Base-by-base conservation (phyloP, 2,113 vertebrate species). In the Aegithalos caudatus region DNA sequence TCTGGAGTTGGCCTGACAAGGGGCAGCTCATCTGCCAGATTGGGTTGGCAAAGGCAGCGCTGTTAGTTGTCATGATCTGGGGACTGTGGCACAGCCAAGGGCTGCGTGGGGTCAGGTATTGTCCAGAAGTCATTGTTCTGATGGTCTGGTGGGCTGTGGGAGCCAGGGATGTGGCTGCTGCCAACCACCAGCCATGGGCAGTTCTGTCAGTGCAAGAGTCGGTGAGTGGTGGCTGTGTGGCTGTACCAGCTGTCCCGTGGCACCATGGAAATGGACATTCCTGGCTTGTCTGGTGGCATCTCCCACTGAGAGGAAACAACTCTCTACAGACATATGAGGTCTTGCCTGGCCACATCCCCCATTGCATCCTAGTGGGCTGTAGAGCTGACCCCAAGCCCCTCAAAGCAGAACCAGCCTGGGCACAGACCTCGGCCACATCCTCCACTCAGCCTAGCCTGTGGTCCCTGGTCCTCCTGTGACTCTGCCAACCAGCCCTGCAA, bases 221-320 rank as follows among this genome's bases (percentile, higher is more conserved):
- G 14, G 42, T 14, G 58, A 27, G 66, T 8, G 42, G 48, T 64
- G 57, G 1, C 57, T 31, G 29, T 10, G 38, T 31, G 86, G 50
- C 58, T 64, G 25, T 25, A 3, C 31, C 1, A 2, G 48, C 48
- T 81, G 50, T 72, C 37, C 44, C 25, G 1, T 12, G 25, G 76
- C 67, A 65, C 58, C 5, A 0, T 14, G 56, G 24, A 47, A 62
- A 47, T 1, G 4, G 24, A 12, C 27, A 8, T 44, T 45, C 27
- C 35, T 3, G 11, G 4, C 22, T 88, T 6, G 3, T 42, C 54
- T 14, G 10, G 11, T 0, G 0, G 13, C 0, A 0, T 58, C 44
- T 53, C 27, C 42, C 44, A 12, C 37, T 2, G 7, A 33, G 37
- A 28, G 40, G 19, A 61, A 37, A 22, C 57, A 16, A 1, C 81